Base-by-base conservation (phyloP, 2,797 vertebrate species). In the Triplophysa yarkandensis region DNA sequence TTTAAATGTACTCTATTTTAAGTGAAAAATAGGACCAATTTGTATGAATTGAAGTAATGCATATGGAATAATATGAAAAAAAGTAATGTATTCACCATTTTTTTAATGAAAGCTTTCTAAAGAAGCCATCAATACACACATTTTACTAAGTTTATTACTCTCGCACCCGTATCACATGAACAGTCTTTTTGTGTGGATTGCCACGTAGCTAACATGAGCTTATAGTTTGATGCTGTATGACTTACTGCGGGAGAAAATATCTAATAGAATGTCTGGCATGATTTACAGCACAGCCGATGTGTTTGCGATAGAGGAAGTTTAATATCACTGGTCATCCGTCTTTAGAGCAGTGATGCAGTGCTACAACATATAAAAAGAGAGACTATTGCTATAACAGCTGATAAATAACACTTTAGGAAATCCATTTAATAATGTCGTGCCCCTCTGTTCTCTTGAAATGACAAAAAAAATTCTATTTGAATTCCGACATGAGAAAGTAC, bases 261-360 rank as follows among this genome's bases (percentile, higher is more conserved):
- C 68, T 60, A 73, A 78, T 76, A 73, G 64, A 28, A 70, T 50
- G n/a, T 62, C n/a, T 52, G 68, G 58, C 43, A 66, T 71, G 67
- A 80, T 71, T 74, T 74, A 50, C 71, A 30, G 57, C 74, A 68
- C 14, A 48, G 74, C 61, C 4, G 4, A 63, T 36, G 41, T 62
- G 9, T 76, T 55, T 71, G 30, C 69, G 68, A 80, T 72, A 69
- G 65, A 78, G 30, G 46, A 74, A 73, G 64, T 78, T 78, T 78
- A 80, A 82, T 82, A 80, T 73, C 65, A 72, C 30, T 48, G 17
- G 68, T 76, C 78, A 82, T 80, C 68, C 60, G 66, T 78, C 81
- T 76, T 76, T 19, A 67, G 55, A 61, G 61, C 60, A 27, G 58
- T 32, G 30, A 23, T 68, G 32, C 44, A 76, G 65, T 62, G 43